Evolutionary conservation across 2,888 invertebrate genomes (phyloP).

Genomic region (Nebria salina): DNA sequence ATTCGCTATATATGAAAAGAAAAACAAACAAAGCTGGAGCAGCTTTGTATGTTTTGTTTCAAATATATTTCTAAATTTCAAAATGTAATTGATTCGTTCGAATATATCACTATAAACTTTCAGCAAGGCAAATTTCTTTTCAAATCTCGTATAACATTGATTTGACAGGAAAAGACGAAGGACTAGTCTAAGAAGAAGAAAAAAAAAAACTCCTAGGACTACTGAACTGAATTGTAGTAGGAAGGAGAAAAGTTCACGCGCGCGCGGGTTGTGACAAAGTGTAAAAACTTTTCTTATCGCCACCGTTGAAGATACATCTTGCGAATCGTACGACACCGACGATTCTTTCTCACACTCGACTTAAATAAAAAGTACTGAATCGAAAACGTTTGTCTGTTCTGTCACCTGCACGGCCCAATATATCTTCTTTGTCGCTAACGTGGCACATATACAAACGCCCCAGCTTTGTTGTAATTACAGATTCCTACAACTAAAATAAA

Average conservation of each 20-base stretch:
- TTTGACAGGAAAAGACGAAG: not conserved
- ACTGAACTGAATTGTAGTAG: not conserved
- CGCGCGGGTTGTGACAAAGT: constrained; percentile 29
- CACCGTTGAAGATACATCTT: constrained; percentile 32
- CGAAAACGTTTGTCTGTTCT: constrained; percentile 45
- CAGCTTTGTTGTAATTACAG: constrained; percentile 35
- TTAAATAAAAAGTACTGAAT: constrained; percentile 40
- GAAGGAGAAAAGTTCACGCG: not conserved
- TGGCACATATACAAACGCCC: not conserved
- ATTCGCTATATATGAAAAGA: too few relatives aligned
- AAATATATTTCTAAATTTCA: not conserved
- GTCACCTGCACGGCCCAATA: constrained; percentile 39
- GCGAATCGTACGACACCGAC: constrained; percentile 19
- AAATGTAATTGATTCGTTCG: not conserved
- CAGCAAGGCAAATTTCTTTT: not conserved
- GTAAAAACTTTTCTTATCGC: constrained; percentile 43
- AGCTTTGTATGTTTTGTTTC: too few relatives aligned
- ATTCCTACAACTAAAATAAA: constrained; percentile 39
- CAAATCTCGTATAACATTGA: not conserved
- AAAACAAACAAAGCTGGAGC: too few relatives aligned
- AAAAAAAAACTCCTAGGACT: not conserved
- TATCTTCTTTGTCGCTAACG: constrained; percentile 31
- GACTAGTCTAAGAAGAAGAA: not conserved
- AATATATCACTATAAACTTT: not conserved
- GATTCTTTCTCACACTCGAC: constrained; percentile 31